Evolutionary conservation across 2,888 invertebrate species (phyloP), one percentile per base, ranked within the genome.

Genomic region (Tricholauxania praeusta): DNA sequence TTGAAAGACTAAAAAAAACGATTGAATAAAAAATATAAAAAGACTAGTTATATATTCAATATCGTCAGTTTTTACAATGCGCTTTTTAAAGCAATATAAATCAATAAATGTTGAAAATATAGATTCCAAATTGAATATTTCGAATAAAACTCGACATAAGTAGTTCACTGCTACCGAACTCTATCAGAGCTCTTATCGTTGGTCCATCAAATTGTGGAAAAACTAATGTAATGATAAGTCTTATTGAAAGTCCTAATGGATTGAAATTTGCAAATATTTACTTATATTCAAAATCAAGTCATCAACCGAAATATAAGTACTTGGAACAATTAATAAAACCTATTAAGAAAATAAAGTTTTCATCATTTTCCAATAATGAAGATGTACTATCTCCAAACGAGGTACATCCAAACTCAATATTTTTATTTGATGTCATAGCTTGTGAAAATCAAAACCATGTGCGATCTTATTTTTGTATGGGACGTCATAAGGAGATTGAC

Each of bases 181-280:
- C 22, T 22, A 22, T 22, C 3, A 1, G 22, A 22, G 22, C 22
- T 22, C 22, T 2, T 22, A 22, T 22, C 66, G 75, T 79, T 7
- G 84, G 84, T 8, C 82, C 83, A 22, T 81, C 81, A 8, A 82
- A 80, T 69, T 83, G 80, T 72, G 84, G 85, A 2, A 86, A 86
- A 78, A 83, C 83, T 5, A 85, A 85, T 74, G 76, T 81, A 2
- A 77, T 86, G 65, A 66, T 85, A 7, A 75, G 77, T 65, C 75
- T 86, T 67, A 67, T 85, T 10, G 69, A 78, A 52, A 74, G 81
- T 74, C 22, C 22, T 22, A 22, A 22, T 22, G 3, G 22, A 22
- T 3, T 22, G 3, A 22, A 22, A 22, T 22, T 22, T 22, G 22
- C 1, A 3, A 22, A 22, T 83, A 14, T 71, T 55, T 86, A 85